phyloP scores from a whole-genome alignment of 1,140 invertebrate species.

The Zaprionus nigranus region DNA sequence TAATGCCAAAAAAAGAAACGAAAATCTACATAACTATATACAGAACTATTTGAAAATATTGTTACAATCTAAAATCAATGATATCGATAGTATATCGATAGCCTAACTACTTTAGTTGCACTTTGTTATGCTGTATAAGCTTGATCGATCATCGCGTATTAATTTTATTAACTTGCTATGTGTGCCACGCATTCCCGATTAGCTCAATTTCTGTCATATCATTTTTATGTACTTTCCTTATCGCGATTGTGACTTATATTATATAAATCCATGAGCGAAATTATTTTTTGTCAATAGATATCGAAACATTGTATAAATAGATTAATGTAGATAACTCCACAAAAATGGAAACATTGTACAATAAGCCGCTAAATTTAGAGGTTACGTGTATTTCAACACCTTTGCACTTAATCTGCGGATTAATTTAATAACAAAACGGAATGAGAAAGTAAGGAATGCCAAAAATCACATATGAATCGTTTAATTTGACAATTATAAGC shows the following conservation, averaged over 20 bases:
- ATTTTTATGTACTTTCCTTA: constrained; percentile 13
- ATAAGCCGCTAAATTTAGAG: background rate
- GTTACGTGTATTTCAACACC: background rate
- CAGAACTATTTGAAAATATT: background rate
- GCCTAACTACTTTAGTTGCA: background rate
- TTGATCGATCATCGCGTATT: constrained; percentile 31
- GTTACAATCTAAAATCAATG: background rate
- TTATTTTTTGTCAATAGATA: constrained; percentile 43
- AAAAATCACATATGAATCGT: background rate
- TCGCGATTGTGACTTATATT: constrained; percentile 28
- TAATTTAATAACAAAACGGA: background rate
- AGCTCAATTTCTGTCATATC: constrained; percentile 17
- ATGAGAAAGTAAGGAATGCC: background rate
- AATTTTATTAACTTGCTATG: constrained; percentile 8
- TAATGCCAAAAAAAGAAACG: background rate
- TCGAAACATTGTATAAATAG: background rate
- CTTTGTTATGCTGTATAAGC: background rate
- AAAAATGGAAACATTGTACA: too few relatives aligned
- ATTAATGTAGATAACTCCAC: background rate
- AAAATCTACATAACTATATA: background rate
- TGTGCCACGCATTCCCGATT: constrained; percentile 2
- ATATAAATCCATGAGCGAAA: constrained; percentile 33
- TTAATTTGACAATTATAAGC: constrained; percentile 6
- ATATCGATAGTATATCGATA: background rate
- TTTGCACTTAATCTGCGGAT: background rate